Evolutionary conservation across 2,113 vertebrate genomes (phyloP).

Genomic region (Mustelus asterias): DNA sequence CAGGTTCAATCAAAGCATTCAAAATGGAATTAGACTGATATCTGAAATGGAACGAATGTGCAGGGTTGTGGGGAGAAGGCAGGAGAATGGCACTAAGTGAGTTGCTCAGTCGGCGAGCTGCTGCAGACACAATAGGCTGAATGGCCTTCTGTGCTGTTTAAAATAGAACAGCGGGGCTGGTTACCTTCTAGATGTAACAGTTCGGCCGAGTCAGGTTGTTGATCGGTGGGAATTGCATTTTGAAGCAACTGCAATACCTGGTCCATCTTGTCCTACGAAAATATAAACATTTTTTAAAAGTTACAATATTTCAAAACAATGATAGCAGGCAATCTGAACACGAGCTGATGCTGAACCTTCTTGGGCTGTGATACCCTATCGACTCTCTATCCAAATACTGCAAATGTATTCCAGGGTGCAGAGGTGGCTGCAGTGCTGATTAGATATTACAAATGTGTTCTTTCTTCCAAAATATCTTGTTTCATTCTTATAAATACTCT

Average conservation of each 20-base stretch:
- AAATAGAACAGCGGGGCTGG: background rate
- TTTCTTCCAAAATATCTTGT: background rate
- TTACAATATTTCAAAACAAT: background rate
- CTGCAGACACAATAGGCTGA: no score
- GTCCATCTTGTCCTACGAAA: conserved; percentile 84
- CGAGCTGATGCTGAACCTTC: background rate
- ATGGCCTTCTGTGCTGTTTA: no score
- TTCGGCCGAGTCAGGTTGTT: conserved; percentile 70
- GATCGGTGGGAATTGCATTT: conserved; percentile 82
- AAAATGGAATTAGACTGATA: no score
- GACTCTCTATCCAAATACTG: background rate
- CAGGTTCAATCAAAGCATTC: no score
- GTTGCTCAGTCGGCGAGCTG: no score
- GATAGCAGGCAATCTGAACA: background rate
- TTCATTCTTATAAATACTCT: background rate
- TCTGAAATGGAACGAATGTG: no score
- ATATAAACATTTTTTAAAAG: background rate
- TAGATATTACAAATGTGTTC: background rate
- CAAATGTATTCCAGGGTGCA: background rate
- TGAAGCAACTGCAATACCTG: conserved; percentile 75
- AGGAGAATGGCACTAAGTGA: no score
- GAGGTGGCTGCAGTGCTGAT: background rate
- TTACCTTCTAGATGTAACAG: conserved; percentile 88
- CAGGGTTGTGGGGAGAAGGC: no score
- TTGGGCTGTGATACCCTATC: background rate